Base-by-base conservation (phyloP, 2,888 invertebrate species). In the Tetragonula carbonaria region DNA sequence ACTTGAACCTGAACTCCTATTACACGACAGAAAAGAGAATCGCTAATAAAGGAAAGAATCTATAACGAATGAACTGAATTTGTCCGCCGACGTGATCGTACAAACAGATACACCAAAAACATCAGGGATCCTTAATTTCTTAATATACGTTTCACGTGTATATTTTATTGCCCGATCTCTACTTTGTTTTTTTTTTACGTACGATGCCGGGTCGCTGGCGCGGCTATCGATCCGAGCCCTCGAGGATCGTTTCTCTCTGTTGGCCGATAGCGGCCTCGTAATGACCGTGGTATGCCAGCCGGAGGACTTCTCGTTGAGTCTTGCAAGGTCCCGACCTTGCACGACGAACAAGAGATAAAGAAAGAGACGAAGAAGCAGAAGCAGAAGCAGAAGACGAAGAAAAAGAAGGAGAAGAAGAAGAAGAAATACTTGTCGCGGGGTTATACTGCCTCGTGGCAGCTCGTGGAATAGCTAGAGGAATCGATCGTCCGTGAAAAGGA, bases 261-360 rank as follows among this genome's bases (percentile, higher is more conserved):
- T 79, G 75, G 73, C 74, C 78, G 76, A 85, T 70, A 86, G 81
- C 81, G 74, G 78, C 50, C 62, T 5, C 65, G 78, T 85, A 86
- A 86, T 81, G 86, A 81, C 70, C 68, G 62, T 62, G 85, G 79
- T 74, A 85, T 75, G 82, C 82, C 79, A 23, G 57, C 51, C 62
- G 33, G 70, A 28, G 77, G 72, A 82, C 65, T 76, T 28, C 50
- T 66, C 33, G 59, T 45, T 75, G 79, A 78, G 77, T 73, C 80
- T 82, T 66, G 82, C 87, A 88, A 88, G 88, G 87, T 88, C 87
- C 45, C 63, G 88, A 88, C 88, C 88, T 88, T 88, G 88, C 87
- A 72, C 73, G 84, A 76, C 72, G 57, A 78, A 78, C 70, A 55
- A 55, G 53, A 66, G 53, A 66, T 33, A 21, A 38, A 38, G 65